phyloP scores from a whole-genome alignment of 2,113 vertebrate species.

The Calyptommatus sinebrachiatus region DNA sequence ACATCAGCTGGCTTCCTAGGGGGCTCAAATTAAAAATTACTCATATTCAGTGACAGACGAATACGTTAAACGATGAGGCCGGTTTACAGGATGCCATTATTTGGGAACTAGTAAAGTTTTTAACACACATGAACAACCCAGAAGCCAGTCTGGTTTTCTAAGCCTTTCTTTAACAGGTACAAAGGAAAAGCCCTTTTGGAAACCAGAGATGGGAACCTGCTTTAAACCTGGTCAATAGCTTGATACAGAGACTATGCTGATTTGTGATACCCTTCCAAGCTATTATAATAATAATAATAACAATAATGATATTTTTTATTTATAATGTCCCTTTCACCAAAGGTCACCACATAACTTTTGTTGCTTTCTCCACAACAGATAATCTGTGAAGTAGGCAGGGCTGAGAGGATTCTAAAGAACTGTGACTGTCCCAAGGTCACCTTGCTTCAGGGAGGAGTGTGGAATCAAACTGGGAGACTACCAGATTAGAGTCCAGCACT shows the following conservation, averaged over 20 bases:
- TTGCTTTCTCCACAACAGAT: too few species aligned
- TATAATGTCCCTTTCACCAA: too few species aligned
- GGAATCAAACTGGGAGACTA: too few species aligned
- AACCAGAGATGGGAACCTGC: not conserved
- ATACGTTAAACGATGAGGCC: not conserved
- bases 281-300: not conserved
- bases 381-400: too few species aligned
- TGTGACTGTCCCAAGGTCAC: too few species aligned
- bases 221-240: too few species aligned
- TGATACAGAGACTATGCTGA: not conserved
- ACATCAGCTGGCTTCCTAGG: constrained; percentile 62
- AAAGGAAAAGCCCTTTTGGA: too few species aligned
- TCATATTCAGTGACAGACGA: not conserved
- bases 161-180: not conserved
- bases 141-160: not conserved
- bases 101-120: not conserved
- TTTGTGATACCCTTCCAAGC: not conserved
- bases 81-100: accelerated
- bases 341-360: too few species aligned
- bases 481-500: too few species aligned
- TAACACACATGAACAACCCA: not conserved
- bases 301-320: too few species aligned
- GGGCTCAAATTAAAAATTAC: constrained; percentile 25
- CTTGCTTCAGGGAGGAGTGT: too few species aligned
- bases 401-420: too few species aligned